Evolutionary conservation across 2,888 invertebrate species (phyloP).

Genomic region (Agrochola circellaris): DNA sequence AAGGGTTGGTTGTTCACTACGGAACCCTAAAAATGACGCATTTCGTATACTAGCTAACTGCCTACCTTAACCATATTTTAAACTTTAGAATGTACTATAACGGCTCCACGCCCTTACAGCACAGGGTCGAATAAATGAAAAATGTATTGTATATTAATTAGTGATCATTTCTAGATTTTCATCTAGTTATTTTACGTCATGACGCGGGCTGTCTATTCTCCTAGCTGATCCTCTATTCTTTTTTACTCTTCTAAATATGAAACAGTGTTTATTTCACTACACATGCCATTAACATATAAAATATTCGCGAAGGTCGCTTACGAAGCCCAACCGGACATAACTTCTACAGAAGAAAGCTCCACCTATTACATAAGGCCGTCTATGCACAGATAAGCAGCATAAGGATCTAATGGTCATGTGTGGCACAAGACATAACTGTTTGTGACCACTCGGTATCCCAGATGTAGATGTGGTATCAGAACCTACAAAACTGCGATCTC

Average conservation of each 20-base stretch:
- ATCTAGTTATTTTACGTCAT: neutral
- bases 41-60: no score
- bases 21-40: no score
- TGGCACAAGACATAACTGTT: slow-evolving; percentile 19
- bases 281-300: neutral
- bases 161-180: neutral
- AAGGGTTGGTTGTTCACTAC: no score
- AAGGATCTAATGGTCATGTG: slow-evolving; percentile 66
- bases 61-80: no score
- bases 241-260: neutral
- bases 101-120: no score
- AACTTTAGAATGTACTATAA: no score
- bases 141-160: no score
- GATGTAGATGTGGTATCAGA: neutral
- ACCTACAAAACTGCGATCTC: neutral
- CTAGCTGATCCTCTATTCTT: no score
- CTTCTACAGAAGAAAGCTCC: neutral
- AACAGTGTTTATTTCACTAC: neutral
- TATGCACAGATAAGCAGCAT: slow-evolving; percentile 48
- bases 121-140: no score
- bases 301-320: neutral
- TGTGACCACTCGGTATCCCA: neutral
- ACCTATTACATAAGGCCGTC: slow-evolving; percentile 30
- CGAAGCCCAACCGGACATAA: neutral
- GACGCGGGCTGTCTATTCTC: neutral